phyloP scores from a whole-genome alignment of 2,888 invertebrate genomes.

The Parthenolecanium corni region DNA sequence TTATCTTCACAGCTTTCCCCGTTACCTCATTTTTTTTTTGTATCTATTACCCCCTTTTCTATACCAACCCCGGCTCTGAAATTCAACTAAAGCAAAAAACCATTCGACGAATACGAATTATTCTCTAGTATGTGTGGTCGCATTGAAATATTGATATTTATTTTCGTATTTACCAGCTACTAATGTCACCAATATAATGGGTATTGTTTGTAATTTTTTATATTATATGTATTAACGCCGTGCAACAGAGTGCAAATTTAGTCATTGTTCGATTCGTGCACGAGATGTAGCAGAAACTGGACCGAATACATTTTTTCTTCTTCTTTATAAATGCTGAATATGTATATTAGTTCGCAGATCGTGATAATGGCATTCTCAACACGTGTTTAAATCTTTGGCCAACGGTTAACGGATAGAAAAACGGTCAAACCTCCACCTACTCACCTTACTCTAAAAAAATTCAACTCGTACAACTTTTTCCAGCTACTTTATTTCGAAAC shows the following conservation, averaged over 20 bases:
- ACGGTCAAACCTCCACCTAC: no score
- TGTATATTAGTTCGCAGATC: constrained; percentile 22
- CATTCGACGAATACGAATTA: no score
- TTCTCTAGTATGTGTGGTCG: no score
- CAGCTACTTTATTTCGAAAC: no score
- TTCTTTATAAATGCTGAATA: constrained; percentile 16
- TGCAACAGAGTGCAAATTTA: constrained; percentile 19
- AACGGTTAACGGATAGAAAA: no score
- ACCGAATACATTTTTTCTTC: constrained; percentile 16
- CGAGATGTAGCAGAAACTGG: constrained; percentile 6
- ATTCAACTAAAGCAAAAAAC: no score
- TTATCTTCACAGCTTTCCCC: no score
- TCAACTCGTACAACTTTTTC: no score
- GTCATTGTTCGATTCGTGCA: constrained; percentile 27
- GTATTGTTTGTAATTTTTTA: constrained; percentile 19
- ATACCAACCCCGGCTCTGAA: no score
- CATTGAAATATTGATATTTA: neutral
- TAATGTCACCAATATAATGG: constrained; percentile 22
- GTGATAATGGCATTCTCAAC: constrained; percentile 23
- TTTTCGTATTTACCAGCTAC: constrained; percentile 25
- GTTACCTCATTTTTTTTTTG: no score
- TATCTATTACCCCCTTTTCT: no score
- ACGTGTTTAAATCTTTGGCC: constrained; percentile 17
- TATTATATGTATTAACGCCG: neutral
- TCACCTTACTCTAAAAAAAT: no score